phyloP scores from a whole-genome alignment of 2,113 vertebrate genomes.

The Pachycephala philippinensis region DNA sequence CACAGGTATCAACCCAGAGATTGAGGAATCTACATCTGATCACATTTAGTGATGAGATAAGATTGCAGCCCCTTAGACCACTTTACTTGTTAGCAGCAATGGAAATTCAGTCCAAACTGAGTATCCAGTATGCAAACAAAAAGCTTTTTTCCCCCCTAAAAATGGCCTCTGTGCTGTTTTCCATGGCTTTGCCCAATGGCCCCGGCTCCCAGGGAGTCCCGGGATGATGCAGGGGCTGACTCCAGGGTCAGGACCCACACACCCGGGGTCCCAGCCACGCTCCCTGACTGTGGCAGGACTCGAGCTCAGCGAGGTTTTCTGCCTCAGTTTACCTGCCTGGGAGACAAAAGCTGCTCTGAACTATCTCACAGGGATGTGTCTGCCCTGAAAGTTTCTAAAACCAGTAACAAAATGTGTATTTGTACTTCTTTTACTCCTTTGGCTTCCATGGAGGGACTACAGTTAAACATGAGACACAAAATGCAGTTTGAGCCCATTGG shows the following conservation, averaged over 20 bases:
- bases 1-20: background rate
- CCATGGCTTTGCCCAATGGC: background rate
- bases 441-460: background rate
- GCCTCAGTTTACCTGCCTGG: background rate
- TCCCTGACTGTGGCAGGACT: rapidly evolving
- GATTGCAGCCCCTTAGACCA: background rate
- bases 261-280: rapidly evolving
- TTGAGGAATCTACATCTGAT: background rate
- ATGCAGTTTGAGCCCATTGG: background rate
- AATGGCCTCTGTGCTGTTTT: background rate
- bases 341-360: background rate
- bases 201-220: background rate
- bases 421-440: background rate
- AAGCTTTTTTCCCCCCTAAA: background rate
- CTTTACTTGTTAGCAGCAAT: background rate
- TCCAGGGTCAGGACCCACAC: background rate
- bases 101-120: background rate
- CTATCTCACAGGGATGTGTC: background rate
- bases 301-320: background rate
- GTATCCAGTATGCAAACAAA: background rate
- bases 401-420: background rate
- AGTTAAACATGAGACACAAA: background rate
- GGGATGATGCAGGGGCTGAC: background rate
- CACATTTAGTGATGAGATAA: background rate
- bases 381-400: background rate